Base-by-base conservation (phyloP, 2,888 invertebrate species). In the Luperina nickerlii region DNA sequence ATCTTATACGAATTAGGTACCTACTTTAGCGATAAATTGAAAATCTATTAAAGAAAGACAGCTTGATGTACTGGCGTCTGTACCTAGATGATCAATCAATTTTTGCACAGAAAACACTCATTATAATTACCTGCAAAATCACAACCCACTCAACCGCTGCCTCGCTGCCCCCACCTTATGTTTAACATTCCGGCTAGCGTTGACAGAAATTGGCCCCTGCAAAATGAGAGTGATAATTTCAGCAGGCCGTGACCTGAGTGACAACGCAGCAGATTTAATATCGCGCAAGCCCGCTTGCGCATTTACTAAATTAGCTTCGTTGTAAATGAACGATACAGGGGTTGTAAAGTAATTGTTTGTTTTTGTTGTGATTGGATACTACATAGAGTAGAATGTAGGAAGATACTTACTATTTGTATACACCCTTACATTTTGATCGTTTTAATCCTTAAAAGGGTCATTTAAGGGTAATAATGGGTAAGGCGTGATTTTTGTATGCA, bases 171-270 rank as follows among this genome's bases (percentile, higher is more conserved):
- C 83, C 38, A 90, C 87, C 70, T 67, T 60, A 79, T 88, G 87
- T 90, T 92, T 92, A 90, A 90, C 91, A 94, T 94, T 94, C 93
- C 80, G 78, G 81, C 84, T 76, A 90, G 91, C 92, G 90, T 88
- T 92, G 92, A 93, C 93, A 93, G 92, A 94, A 94, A 95, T 94
- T 94, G 94, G 92, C 90, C 90, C 87, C 90, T 87, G 89, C 92
- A 90, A 94, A 94, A 94, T 94, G 93, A 92, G 92, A 92, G 93
- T 92, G 94, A 94, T 95, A 94, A 95, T 94, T 94, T 90, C 85
- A 89, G 90, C 85, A 83, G 83, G 77, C 78, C 94, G 95, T 95
- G 94, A 93, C 93, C 90, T 82, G 94, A 85, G 83, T 90, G 88
- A 88, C 89, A 92, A 92, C 83, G 45, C 32, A 76, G 82, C 79